Evolutionary conservation across 2,797 vertebrate genomes (phyloP).

Genomic region (Trichosurus vulpecula): DNA sequence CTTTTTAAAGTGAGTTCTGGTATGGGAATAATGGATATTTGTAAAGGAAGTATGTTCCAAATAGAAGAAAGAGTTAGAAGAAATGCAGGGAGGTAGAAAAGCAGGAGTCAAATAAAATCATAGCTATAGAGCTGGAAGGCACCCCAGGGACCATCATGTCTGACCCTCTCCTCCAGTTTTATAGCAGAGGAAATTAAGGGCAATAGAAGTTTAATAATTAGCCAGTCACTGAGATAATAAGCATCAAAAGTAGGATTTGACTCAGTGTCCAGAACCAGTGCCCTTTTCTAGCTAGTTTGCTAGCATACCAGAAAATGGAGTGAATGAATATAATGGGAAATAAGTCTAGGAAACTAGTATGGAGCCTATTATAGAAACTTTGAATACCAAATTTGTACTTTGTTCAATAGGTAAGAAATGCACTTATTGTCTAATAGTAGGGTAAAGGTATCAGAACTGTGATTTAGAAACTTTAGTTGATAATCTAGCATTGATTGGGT

Average conservation of each 20-base stretch:
- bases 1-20: neutral
- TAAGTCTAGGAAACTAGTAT: too few relatives aligned
- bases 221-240: neutral
- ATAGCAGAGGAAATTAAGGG: fast-evolving
- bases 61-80: neutral
- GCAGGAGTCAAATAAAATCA: neutral
- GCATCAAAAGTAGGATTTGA: neutral
- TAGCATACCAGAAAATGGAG: neutral
- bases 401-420: neutral
- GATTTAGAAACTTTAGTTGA: too few relatives aligned
- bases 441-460: too few relatives aligned
- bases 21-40: neutral
- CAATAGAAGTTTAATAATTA: neutral
- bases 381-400: neutral
- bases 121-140: neutral
- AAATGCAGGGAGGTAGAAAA: neutral
- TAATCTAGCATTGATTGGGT: too few relatives aligned
- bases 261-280: neutral
- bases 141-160: neutral
- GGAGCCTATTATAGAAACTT: neutral
- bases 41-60: neutral
- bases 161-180: neutral
- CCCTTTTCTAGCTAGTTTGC: neutral
- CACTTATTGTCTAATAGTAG: neutral
- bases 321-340: neutral